Evolutionary conservation across 1,140 invertebrate species (phyloP).

Genomic region (Drosophila kanapiae): DNA sequence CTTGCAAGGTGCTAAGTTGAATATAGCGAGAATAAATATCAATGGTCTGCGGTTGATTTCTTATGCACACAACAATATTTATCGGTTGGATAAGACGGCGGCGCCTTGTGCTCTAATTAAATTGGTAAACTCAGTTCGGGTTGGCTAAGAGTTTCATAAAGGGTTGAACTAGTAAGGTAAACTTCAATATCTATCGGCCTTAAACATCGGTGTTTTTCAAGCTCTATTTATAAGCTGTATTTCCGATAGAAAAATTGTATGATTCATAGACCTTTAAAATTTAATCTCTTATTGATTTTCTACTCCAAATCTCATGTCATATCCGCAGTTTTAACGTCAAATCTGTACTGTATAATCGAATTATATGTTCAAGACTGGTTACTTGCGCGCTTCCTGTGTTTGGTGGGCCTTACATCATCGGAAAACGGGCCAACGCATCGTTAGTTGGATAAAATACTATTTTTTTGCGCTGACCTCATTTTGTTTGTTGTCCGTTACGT

Average conservation of each 20-base stretch:
- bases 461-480: conserved; percentile 48
- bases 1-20: conserved; percentile 43
- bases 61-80: conserved; percentile 44
- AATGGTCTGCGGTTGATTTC: conserved; percentile 21
- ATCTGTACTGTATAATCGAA: conserved; percentile 28
- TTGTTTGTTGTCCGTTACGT: conserved; percentile 46
- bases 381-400: conserved; percentile 38
- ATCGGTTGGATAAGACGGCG: conserved; percentile 27
- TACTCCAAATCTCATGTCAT: conserved; percentile 2
- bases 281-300: background rate
- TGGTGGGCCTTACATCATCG: conserved; percentile 46
- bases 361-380: conserved; percentile 39
- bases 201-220: too few species aligned
- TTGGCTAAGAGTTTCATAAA: conserved; percentile 22
- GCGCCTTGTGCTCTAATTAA: conserved; percentile 21
- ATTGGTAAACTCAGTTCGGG: conserved; percentile 8
- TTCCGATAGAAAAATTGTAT: background rate
- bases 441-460: conserved; percentile 47
- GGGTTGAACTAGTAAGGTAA: background rate
- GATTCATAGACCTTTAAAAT: background rate
- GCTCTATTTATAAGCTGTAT: too few species aligned
- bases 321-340: conserved; percentile 2
- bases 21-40: conserved; percentile 28
- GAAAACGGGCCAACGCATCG: conserved; percentile 53
- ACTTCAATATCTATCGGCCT: too few species aligned